Conservation (phyloP, 2,797 vertebrate genomes). For the Rachycentron canadum region DNA sequence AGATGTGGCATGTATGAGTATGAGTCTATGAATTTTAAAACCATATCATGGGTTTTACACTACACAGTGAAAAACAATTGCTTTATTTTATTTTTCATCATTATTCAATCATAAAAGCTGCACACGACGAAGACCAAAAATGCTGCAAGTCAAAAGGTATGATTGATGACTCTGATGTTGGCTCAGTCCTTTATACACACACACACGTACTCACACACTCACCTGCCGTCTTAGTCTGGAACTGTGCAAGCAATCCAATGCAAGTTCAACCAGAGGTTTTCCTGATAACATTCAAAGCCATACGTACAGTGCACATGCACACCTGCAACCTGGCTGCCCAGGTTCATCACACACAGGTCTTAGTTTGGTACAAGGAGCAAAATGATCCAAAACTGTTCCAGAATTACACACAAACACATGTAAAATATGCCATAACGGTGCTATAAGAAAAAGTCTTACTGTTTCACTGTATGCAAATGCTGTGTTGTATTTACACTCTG, state of each 20-base stretch:
- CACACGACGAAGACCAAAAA: constrained; percentile 8
- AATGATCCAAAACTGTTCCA: constrained; percentile 2
- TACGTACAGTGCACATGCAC: constrained; percentile 32
- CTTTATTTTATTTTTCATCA: not conserved
- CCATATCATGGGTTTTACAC: constrained; percentile 1
- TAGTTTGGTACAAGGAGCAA: not conserved
- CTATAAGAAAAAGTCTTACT: not conserved
- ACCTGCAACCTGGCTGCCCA: constrained; percentile 30
- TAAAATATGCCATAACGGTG: not conserved
- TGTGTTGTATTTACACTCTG: not conserved
- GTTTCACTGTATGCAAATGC: not conserved
- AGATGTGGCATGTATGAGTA: constrained; percentile 1
- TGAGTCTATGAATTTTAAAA: not conserved
- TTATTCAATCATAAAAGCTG: constrained; percentile 13
- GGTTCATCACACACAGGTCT: constrained; percentile 10
- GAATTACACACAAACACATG: not conserved
- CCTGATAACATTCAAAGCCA: constrained; percentile 63
- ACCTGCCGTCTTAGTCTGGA: constrained; percentile 16
- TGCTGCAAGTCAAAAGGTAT: constrained; percentile 4
- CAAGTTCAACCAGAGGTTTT: constrained; percentile 70
- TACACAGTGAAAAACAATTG: not conserved
- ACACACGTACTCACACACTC: constrained; percentile 20
- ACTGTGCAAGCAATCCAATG: constrained; percentile 31
- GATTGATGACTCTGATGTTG: constrained; percentile 41
- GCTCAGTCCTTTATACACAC: constrained; percentile 13